Base-by-base conservation (phyloP, 2,888 invertebrate genomes). In the Xestia rhomboidea region DNA sequence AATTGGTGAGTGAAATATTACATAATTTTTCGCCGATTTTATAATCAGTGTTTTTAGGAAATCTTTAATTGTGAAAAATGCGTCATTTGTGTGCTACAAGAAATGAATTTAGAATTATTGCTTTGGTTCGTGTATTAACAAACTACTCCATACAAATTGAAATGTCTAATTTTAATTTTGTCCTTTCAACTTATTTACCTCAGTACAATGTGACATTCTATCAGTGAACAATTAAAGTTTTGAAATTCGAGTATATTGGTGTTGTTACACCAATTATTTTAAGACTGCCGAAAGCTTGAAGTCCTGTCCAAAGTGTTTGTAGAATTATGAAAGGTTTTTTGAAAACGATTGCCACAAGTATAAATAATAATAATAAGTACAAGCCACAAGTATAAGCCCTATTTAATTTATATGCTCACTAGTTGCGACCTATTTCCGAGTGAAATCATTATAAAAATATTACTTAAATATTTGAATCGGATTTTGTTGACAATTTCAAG, bases 1-100 rank as follows among this genome's bases (percentile, higher is more conserved):
- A 96, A 89, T 92, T 96, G 91, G 97, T 97, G 80, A 96, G 96
- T 94, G 24, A 44, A 63, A 80, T 85, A 83, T 72, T 68, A 49
- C 24, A 10, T 54, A 0, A 24, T 34, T 34, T 67, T 72, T 67
- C 5, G 27, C 15, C 0, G 3, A 46, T 70, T 49, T 49, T 57
- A 44, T 3, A 34, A 57, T 30, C 18, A 46, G 68, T 74, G 41
- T 44, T 68, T 54, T 64, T 27, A 34, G 2, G 1, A 57, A 21
- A 41, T 46, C 2, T 0, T 18, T n/a, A 10, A 15, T 34, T 24
- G 8, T 34, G 18, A 68, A 24, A 24, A 62, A 57, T 1, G 2
- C 21, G 24, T 60, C 6, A 49, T n/a, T 27, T 30, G 11, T 38
- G 27, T 38, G 62, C 38, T 46, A 46, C 24, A 38, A 27, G 13